phyloP scores from a whole-genome alignment of 2,797 vertebrate genomes.

The Miopithecus talapoin region DNA sequence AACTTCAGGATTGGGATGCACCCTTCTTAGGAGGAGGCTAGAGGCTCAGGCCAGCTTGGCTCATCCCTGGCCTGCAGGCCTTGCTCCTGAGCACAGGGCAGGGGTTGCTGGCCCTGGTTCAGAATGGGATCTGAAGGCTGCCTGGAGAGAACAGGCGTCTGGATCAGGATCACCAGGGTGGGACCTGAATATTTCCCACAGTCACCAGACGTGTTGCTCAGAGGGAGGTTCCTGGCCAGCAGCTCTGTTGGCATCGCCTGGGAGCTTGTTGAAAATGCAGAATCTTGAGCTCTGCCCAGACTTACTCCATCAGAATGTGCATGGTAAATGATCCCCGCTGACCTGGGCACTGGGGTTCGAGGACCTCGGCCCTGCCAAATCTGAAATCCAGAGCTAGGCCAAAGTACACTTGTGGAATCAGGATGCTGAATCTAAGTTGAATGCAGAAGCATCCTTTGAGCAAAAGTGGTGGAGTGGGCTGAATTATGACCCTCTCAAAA shows the following conservation, averaged over 20 bases:
- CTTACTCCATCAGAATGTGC: neutral
- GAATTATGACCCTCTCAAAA: neutral
- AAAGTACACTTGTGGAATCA: neutral
- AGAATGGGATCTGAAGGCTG: neutral
- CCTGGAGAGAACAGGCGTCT: neutral
- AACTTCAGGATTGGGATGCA: neutral
- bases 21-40: neutral
- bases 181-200: neutral
- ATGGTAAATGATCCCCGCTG: neutral
- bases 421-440: neutral
- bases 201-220: neutral
- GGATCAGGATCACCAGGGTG: too few relatives aligned
- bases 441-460: neutral
- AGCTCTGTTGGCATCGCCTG: neutral
- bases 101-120: neutral
- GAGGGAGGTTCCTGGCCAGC: neutral
- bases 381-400: neutral
- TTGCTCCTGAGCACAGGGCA: neutral
- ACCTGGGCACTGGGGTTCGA: neutral
- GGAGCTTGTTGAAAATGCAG: neutral
- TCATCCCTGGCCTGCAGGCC: neutral
- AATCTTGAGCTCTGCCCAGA: neutral
- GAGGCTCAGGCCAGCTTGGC: neutral
- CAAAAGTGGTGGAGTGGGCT: neutral
- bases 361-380: neutral